A percentile compares a stretch with the other conserved stretches of the same genome.
Conservation (phyloP, 2,113 vertebrate species). For the Otolemur garnettii region DNA sequence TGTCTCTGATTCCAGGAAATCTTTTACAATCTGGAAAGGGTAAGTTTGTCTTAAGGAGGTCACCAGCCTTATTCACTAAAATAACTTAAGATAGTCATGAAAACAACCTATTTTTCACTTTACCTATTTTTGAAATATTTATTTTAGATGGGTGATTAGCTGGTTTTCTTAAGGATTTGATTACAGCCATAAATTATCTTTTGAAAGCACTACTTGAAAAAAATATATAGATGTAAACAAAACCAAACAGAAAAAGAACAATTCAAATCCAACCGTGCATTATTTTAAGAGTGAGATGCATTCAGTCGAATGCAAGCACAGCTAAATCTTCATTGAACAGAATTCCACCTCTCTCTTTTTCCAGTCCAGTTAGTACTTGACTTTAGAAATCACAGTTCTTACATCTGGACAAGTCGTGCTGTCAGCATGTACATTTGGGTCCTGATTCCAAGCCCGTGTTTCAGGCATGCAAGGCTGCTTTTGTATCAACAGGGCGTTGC, state of each 20-base stretch:
- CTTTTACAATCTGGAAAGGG: neutral
- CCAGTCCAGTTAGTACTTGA: neutral
- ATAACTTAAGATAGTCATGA: neutral
- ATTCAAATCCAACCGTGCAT: constrained; percentile 7
- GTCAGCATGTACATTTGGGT: neutral
- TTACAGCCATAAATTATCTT: constrained; percentile 71
- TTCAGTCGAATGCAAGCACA: neutral
- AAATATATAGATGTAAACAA: constrained; percentile 69
- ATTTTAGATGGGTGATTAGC: constrained; percentile 66
- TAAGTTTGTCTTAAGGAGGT: neutral
- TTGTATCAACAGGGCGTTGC: neutral
- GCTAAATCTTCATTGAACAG: neutral
- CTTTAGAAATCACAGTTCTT: neutral
- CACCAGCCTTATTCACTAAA: neutral
- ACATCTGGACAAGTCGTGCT: neutral
- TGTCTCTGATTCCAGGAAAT: neutral
- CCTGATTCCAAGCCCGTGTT: neutral
- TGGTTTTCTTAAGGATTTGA: constrained; percentile 51
- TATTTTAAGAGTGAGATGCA: constrained; percentile 46
- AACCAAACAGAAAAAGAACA: constrained; percentile 34
- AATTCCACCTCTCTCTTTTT: neutral
- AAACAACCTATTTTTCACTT: constrained; percentile 72
- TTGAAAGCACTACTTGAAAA: constrained; percentile 50
- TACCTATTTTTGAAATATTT: constrained; percentile 68
- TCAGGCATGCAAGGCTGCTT: neutral